Evolutionary conservation across 2,888 invertebrate genomes (phyloP), one percentile per base, ranked within the genome.

Genomic region (Tetragonula carbonaria): DNA sequence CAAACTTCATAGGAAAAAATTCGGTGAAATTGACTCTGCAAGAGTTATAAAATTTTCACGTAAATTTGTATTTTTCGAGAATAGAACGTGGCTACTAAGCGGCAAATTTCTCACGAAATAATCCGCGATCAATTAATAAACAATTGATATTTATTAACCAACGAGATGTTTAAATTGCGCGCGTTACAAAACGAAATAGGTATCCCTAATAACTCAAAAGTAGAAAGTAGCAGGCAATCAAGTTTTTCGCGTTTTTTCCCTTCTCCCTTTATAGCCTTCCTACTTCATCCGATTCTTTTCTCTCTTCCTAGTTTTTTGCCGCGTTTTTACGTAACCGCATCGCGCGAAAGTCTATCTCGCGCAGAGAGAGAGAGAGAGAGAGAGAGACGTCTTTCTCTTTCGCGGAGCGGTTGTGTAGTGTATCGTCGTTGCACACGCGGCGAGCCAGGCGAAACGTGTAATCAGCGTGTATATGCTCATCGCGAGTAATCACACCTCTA

Each of bases 401-500:
- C 23, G 59, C 51, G 68, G 8, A 11, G 28, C 21, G 28, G 51
- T 59, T 73, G 59, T 59, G 73, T 73, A 80, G 75, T 71, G 81
- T 68, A 71, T 72, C 68, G 73, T 53, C 57, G 65, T 59, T 65
- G 84, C 51, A 68, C 78, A 82, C 70, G 62, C 68, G 66, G 51
- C 72, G 59, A 53, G 50, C 70, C 76, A 62, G 28, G 78, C 78
- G 72, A 84, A 86, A 88, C 82, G 77, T 86, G 74, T 89, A 88
- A 88, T 88, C 87, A 87, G 79, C 81, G 78, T 73, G 67, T 78
- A 83, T 68, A 80, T 78, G 80, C 77, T 82, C 77, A 83, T 78
- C 86, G 82, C 81, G 76, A 74, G 78, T 88, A 88, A 85, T 89
- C 87, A 78, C 78, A 79, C 85, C 77, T 84, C 78, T 83, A 86